These are phyloP conservation scores for Gallinago nigripennis DNA, from an alignment of 2,797 vertebrate genomes.

Conservation along the genomic window DNA sequence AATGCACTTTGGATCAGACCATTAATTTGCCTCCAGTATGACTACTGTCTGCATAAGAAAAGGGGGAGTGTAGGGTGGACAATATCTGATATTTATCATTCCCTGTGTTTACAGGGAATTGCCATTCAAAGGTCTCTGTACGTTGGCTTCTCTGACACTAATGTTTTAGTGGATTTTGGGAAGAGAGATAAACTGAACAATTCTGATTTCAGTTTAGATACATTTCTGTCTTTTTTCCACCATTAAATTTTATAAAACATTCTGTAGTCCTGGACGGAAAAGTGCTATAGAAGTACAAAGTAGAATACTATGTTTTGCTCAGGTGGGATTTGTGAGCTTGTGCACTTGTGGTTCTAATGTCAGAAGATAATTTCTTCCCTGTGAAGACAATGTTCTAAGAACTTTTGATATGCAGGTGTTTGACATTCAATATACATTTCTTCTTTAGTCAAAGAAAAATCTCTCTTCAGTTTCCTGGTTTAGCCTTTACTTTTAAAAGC, in stretches of 20 bases:
- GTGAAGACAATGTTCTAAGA: not conserved
- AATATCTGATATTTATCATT: not conserved
- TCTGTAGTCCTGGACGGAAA: not conserved
- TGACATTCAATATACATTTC: not conserved
- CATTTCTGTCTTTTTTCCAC: not conserved
- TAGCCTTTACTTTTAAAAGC: not conserved
- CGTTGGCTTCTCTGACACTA: not conserved
- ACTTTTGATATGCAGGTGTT: slow-evolving; percentile 16
- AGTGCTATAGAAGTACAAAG: not conserved
- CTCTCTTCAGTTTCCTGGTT: not conserved
- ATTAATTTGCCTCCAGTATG: not conserved
- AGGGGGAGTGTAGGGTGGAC: not conserved
- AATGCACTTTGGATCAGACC: not conserved
- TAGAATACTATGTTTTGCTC: not conserved
- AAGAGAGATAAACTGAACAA: not conserved
- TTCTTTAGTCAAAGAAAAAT: not conserved
- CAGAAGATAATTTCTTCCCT: slow-evolving; percentile 14
- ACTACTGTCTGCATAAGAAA: not conserved
- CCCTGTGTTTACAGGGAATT: not conserved
- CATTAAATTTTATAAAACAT: not conserved
- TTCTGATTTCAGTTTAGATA: not conserved
- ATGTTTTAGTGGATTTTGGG: not conserved
- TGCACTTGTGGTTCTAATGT: not conserved
- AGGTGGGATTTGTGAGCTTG: not conserved
- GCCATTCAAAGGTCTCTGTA: not conserved